Conservation (phyloP, 1,140 invertebrate species). For the Cotesia glomerata region DNA sequence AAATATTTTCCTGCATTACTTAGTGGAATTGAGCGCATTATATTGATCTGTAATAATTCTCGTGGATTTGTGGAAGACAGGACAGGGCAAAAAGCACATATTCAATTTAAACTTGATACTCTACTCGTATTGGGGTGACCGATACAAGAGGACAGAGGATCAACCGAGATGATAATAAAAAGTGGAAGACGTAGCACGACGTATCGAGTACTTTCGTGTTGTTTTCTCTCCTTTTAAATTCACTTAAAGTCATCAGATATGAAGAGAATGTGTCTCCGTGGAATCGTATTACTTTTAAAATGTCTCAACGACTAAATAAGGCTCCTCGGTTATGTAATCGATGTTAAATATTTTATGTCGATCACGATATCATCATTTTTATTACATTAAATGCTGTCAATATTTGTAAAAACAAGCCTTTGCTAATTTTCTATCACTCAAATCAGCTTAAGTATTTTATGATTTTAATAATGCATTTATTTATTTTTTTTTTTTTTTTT, state of each 20-base stretch:
- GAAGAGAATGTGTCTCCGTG: conserved; percentile 6
- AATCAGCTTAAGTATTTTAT: neutral
- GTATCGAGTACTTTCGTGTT: conserved; percentile 1
- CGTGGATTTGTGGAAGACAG: neutral
- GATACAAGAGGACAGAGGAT: too few relatives aligned
- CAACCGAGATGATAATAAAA: neutral
- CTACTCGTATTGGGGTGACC: neutral
- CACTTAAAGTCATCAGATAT: conserved; percentile 5
- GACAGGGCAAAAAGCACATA: neutral
- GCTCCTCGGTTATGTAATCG: neutral
- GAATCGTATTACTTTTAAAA: neutral
- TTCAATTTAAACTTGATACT: conserved; percentile 2
- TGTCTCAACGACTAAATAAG: conserved; percentile 1
- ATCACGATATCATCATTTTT: neutral
- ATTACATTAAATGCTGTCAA: neutral
- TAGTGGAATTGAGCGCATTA: neutral
- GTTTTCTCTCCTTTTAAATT: conserved; percentile 24
- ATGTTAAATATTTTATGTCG: neutral
- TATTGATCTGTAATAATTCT: neutral
- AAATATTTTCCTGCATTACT: conserved; percentile 5
- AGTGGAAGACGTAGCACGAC: conserved; percentile 1
- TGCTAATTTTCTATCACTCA: conserved; percentile 11
- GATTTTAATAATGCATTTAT: neutral
- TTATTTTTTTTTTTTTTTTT: neutral
- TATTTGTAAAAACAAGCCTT: neutral